A percentile compares a stretch with the other conserved stretches of the same genome.
Conservation (phyloP, 1,140 invertebrate species). For the Hypothenemus hampei region DNA sequence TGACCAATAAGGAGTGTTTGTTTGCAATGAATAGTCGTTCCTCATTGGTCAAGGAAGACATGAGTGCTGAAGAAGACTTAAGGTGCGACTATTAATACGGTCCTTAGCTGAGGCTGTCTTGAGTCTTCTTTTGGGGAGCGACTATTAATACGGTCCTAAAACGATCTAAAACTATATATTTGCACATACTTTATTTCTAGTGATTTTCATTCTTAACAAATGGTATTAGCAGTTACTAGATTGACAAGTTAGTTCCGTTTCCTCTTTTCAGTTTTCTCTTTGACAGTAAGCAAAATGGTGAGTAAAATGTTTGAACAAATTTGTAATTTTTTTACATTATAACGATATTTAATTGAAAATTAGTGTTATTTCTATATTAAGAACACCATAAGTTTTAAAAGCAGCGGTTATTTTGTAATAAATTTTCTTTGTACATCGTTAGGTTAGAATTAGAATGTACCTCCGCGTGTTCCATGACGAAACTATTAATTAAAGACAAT, state of each 20-base stretch:
- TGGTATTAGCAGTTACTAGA: too few species aligned
- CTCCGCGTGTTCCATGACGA: slow-evolving; percentile 26
- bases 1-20: too few species aligned
- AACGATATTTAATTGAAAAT: not conserved
- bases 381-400: not conserved
- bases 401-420: not conserved
- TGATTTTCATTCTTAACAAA: too few species aligned
- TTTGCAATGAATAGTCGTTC: too few species aligned
- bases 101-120: too few species aligned
- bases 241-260: too few species aligned
- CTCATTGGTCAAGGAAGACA: too few species aligned
- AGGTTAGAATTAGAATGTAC: slow-evolving; percentile 6
- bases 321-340: not conserved
- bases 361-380: not conserved
- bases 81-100: too few species aligned
- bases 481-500: slow-evolving; percentile 29
- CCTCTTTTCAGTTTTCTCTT: not conserved
- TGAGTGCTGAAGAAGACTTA: too few species aligned
- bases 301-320: not conserved
- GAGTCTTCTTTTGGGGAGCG: too few species aligned
- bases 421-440: not conserved
- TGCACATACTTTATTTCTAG: too few species aligned
- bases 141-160: too few species aligned
- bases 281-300: not conserved
- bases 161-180: not conserved